Base-by-base conservation (phyloP, 2,888 invertebrate genomes). In the Autographa gamma region DNA sequence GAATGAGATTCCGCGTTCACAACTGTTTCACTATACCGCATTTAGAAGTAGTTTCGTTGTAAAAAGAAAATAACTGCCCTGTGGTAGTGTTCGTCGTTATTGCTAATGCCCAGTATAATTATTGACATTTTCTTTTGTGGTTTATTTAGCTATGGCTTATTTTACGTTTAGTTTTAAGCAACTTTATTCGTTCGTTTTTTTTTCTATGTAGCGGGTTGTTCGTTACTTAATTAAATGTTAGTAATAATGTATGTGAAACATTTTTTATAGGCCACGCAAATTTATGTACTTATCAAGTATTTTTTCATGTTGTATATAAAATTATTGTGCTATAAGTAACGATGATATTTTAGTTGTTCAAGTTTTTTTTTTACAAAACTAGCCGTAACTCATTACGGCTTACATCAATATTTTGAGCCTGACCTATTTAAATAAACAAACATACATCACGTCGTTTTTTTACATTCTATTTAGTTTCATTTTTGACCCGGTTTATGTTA, bases 81-180 rank as follows among this genome's bases (percentile, higher is more conserved):
- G 74, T 64, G 73, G 76, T 73, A 32, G 60, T 64, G 68, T 69
- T 34, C 62, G 38, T 67, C 74, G 69, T 82, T 82, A 81, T 76
- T 77, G 66, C 73, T 76, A 81, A 83, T 79, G 74, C 74, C 63
- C 63, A 61, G 78, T 69, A 74, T 83, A 83, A 85, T 85, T 84
- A 84, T 83, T 75, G 80, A 73, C 76, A 76, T 74, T 73, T 73
- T 70, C 73, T 31, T 32, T 34, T 9, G 41, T 58, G 61, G 56
- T 60, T 14, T 18, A 59, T 63, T 19, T 32, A 3, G 66, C 18
- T 54, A n/a, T 67, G 34, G 74, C 63, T 64, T 64, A 25, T 60
- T 73, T 66, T 54, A 56, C 3, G 67, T 71, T n/a, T n/a, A 14
- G 63, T 66, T 73, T 63, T 67, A 52, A 41, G 16, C 38, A 48